Evolutionary conservation across 2,888 invertebrate genomes (phyloP).

Genomic region (Rhopalosiphum nymphaeae): DNA sequence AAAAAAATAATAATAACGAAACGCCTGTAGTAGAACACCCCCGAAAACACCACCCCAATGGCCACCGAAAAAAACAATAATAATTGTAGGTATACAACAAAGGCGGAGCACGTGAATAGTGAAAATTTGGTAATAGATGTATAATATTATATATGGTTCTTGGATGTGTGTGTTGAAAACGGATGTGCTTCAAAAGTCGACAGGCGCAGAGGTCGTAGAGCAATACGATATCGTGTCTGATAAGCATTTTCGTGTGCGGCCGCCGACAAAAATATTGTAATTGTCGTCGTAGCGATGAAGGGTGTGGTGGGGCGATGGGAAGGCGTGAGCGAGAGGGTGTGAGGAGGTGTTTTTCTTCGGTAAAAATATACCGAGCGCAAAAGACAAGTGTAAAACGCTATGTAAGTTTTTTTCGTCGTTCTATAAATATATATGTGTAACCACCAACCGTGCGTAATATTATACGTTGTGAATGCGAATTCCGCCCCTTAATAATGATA

Average conservation of each 20-base stretch:
- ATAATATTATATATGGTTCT: background rate
- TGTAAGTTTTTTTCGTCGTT: background rate
- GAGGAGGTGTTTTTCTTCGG: slow-evolving; percentile 20
- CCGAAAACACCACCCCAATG: background rate
- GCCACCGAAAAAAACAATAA: background rate
- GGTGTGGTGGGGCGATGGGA: background rate
- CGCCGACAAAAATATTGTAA: slow-evolving; percentile 36
- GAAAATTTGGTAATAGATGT: background rate
- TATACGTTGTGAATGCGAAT: slow-evolving; percentile 18
- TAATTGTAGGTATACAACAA: background rate
- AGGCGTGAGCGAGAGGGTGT: background rate
- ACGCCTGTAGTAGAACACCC: background rate
- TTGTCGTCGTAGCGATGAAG: background rate
- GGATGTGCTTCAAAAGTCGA: slow-evolving; percentile 13
- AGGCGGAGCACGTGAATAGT: background rate
- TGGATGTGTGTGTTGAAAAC: background rate
- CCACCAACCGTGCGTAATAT: slow-evolving; percentile 24
- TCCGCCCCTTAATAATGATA: background rate
- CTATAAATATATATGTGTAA: background rate
- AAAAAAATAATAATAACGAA: background rate
- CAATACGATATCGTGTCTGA: slow-evolving; percentile 45
- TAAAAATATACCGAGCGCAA: background rate
- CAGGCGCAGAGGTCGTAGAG: background rate
- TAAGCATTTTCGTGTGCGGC: slow-evolving; percentile 42
- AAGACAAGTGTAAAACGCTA: slow-evolving; percentile 56